phyloP scores from a whole-genome alignment of 2,888 invertebrate genomes.

The Xestobium rufovillosum region DNA sequence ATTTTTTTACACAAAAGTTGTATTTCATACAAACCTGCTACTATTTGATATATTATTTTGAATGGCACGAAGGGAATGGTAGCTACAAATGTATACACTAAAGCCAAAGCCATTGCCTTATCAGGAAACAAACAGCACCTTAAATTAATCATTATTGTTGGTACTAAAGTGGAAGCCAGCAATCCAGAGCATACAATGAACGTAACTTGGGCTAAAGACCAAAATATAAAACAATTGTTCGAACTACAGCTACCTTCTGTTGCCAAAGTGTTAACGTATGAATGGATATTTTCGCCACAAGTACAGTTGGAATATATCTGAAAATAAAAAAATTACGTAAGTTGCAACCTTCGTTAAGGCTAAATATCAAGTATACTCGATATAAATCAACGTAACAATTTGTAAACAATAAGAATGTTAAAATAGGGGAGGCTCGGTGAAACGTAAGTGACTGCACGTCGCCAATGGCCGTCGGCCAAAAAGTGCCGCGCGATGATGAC shows the following conservation, averaged over 20 bases:
- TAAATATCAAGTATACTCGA: no score
- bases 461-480: no score
- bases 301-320: conserved; percentile 48
- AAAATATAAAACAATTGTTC: conserved; percentile 44
- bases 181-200: conserved; percentile 31
- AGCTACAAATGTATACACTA: conserved; percentile 48
- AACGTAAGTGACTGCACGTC: no score
- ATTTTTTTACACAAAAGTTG: conserved; percentile 12
- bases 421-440: no score
- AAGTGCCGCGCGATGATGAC: no score
- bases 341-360: no score
- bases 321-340: no score
- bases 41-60: conserved; percentile 53
- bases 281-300: conserved; percentile 39
- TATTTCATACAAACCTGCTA: conserved; percentile 54
- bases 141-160: conserved; percentile 48
- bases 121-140: conserved; percentile 53
- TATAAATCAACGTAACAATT: no score
- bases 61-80: conserved; percentile 55
- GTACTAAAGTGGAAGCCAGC: conserved; percentile 42
- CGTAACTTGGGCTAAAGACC: conserved; percentile 42
- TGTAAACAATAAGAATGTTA: no score
- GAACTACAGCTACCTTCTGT: conserved; percentile 50
- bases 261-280: conserved; percentile 32
- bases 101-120: conserved; percentile 53